A percentile compares a stretch with the other conserved stretches of the same genome.
Evolutionary conservation across 2,113 vertebrate species (phyloP).

Genomic region (Verasper variegatus): DNA sequence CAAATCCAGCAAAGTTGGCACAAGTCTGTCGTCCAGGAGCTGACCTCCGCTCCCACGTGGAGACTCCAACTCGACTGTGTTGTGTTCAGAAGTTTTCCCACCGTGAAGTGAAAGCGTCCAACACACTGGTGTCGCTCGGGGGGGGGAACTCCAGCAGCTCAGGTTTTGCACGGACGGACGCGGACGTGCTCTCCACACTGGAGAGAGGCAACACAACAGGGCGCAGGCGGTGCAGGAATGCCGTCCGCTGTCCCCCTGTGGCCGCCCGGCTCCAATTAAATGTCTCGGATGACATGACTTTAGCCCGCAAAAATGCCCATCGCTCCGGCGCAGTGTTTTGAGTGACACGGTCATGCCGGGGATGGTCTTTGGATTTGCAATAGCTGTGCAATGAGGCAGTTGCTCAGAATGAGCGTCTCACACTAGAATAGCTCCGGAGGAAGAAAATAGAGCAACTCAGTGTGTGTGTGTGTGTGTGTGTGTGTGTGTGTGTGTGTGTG

Average conservation of each 20-base stretch:
- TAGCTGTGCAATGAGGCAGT: conserved; percentile 82
- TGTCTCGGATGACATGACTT: conserved; percentile 94
- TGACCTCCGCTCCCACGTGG: conserved; percentile 8
- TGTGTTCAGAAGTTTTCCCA: neutral
- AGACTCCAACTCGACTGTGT: neutral
- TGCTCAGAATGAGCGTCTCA: conserved; percentile 69
- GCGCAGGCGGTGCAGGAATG: conserved; percentile 88
- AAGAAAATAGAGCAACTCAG: conserved; percentile 31
- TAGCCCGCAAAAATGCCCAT: conserved; percentile 92
- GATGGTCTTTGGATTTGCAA: conserved; percentile 61
- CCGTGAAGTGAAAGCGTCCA: conserved; percentile 5
- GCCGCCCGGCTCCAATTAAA: conserved; percentile 91
- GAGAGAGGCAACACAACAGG: conserved; percentile 61
- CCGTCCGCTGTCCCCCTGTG: conserved; percentile 82
- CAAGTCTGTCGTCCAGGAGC: conserved; percentile 1
- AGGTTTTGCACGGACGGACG: neutral
- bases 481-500: neutral
- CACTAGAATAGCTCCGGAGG: conserved; percentile 52
- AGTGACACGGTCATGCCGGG: too few relatives aligned
- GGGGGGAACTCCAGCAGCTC: conserved; percentile 25
- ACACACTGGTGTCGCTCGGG: conserved; percentile 1
- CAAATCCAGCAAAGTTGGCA: conserved; percentile 9
- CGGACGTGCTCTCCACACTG: conserved; percentile 17
- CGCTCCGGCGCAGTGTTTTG: conserved; percentile 75
- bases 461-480: neutral